phyloP scores from a whole-genome alignment of 2,888 invertebrate species.

The Malacosoma neustria region DNA sequence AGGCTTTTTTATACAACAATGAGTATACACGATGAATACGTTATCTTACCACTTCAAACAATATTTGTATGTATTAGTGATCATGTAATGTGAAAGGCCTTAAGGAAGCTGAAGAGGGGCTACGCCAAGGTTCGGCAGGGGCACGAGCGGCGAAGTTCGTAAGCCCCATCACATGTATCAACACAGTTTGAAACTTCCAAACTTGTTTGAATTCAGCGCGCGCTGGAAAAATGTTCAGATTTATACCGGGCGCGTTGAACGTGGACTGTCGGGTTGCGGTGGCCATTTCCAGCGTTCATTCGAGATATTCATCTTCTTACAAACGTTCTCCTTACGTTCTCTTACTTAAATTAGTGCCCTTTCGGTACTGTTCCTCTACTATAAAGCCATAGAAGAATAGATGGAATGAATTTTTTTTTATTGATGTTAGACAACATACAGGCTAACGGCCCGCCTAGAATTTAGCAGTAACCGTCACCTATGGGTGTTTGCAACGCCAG shows the following conservation, averaged over 20 bases:
- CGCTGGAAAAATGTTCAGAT: conserved; percentile 40
- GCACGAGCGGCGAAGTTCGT: conserved; percentile 20
- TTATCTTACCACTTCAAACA: no score
- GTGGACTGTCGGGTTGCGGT: conserved; percentile 12
- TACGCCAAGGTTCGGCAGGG: conserved; percentile 15
- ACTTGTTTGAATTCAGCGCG: conserved; percentile 33
- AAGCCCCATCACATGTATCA: conserved; percentile 42
- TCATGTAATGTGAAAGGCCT: background rate
- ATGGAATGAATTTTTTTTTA: no score
- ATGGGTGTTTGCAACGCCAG: no score
- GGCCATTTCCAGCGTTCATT: background rate
- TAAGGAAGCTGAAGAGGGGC: background rate
- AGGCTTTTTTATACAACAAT: no score
- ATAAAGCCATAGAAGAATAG: background rate
- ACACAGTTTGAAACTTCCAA: conserved; percentile 37
- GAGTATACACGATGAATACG: no score
- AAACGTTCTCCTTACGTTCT: background rate
- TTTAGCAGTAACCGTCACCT: no score
- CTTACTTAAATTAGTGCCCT: background rate
- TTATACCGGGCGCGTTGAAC: conserved; percentile 25
- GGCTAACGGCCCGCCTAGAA: background rate
- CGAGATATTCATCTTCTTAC: background rate
- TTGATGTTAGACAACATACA: no score
- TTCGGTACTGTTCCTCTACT: background rate
- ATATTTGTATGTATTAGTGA: no score